Evolutionary conservation across 2,797 vertebrate genomes (phyloP).

Genomic region (Macrochelys suwanniensis): DNA sequence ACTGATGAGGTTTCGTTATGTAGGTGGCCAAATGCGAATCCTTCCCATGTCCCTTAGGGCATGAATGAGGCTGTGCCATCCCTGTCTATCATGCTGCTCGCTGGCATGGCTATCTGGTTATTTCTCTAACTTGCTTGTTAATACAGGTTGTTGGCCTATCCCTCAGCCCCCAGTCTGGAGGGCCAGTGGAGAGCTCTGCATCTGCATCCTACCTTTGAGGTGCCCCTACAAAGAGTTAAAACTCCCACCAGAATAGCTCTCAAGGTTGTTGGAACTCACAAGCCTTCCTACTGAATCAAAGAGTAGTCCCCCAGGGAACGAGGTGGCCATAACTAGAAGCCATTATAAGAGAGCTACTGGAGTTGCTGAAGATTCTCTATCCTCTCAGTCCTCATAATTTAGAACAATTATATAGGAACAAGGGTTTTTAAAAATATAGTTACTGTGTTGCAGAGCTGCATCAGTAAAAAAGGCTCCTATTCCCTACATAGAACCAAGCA

Average conservation of each 20-base stretch:
- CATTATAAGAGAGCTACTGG: neutral
- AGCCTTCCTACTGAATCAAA: neutral
- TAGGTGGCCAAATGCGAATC: neutral
- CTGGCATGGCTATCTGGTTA: neutral
- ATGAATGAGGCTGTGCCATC: neutral
- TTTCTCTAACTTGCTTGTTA: neutral
- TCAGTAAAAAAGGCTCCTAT: fast-evolving
- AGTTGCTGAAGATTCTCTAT: neutral
- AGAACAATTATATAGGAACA: neutral
- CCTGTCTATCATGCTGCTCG: neutral
- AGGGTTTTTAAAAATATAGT: fast-evolving
- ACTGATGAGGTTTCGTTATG: neutral
- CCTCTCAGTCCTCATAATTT: fast-evolving
- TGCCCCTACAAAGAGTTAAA: neutral
- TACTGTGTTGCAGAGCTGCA: neutral
- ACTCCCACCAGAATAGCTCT: neutral
- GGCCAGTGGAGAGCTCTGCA: neutral
- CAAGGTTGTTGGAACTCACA: neutral
- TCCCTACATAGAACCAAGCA: fast-evolving
- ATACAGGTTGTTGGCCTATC: neutral
- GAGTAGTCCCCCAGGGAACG: neutral
- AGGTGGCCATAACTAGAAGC: neutral
- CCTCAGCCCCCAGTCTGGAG: neutral
- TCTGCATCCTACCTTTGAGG: neutral
- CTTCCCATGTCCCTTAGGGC: neutral